A percentile compares a stretch with the other conserved stretches of the same genome.
Conservation (phyloP, 2,797 vertebrate genomes). For the Hipposideros larvatus region DNA sequence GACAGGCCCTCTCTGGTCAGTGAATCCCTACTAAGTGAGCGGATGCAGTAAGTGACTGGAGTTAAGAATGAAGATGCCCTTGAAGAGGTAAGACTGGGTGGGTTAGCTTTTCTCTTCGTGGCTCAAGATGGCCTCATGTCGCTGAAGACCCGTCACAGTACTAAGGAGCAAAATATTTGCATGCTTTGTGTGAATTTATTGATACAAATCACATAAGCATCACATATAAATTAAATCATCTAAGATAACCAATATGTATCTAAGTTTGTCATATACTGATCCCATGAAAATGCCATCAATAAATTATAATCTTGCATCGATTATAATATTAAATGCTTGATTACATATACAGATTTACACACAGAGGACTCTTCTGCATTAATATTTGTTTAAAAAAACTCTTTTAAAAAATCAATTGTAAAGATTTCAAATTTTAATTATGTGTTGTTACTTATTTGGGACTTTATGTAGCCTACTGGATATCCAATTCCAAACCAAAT, state of each 20-base stretch:
- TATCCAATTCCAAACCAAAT: slow-evolving; percentile 23
- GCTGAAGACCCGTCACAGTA: neutral
- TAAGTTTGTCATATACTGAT: neutral
- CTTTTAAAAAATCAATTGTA: neutral
- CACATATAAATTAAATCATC: neutral
- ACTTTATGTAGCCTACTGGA: neutral
- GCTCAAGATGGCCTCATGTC: neutral
- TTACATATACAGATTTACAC: neutral
- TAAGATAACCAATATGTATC: neutral
- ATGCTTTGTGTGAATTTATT: neutral
- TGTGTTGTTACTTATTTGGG: neutral
- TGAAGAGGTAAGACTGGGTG: neutral
- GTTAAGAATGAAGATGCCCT: neutral
- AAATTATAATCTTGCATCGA: neutral
- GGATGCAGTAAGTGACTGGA: neutral
- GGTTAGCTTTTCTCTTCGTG: neutral
- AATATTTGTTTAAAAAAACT: neutral
- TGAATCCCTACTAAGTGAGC: neutral
- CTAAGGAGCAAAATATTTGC: neutral
- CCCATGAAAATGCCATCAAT: neutral
- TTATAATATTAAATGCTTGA: slow-evolving; percentile 29
- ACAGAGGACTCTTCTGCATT: neutral
- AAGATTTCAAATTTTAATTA: slow-evolving; percentile 27
- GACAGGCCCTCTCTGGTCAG: neutral
- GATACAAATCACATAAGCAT: neutral